Conservation (phyloP, 2,888 invertebrate genomes). For the Philereme vetulata region DNA sequence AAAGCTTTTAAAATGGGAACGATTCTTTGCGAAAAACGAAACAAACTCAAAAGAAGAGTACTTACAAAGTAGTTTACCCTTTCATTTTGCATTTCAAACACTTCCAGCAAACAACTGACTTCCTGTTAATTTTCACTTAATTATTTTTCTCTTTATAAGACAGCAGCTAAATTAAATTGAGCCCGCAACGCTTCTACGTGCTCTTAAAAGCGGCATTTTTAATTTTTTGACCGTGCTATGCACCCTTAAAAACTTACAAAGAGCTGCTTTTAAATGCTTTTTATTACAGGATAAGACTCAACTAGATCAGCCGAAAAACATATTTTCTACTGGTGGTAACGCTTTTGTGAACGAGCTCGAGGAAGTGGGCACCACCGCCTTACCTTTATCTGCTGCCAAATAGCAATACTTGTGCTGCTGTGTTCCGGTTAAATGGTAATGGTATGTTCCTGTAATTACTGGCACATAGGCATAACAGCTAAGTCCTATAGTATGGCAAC, state of each 20-base stretch:
- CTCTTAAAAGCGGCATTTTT: conserved; percentile 41
- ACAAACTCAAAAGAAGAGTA: not conserved
- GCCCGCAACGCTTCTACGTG: conserved; percentile 41
- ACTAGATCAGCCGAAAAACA: not conserved
- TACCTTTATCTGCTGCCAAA: too few relatives aligned
- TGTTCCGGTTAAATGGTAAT: too few relatives aligned
- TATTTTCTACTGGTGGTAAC: too few relatives aligned
- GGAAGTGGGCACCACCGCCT: too few relatives aligned
- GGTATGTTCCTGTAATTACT: too few relatives aligned
- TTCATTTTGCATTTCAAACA: conserved; percentile 18
- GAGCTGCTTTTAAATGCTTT: conserved; percentile 17
- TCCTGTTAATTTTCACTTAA: conserved; percentile 49
- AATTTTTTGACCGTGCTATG: conserved; percentile 44
- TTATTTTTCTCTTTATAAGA: conserved; percentile 47
- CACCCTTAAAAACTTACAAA: conserved; percentile 42
- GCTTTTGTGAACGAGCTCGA: too few relatives aligned
- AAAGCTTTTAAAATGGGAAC: not conserved
- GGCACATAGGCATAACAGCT: too few relatives aligned
- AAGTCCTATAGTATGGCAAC: too few relatives aligned
- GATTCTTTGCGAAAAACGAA: not conserved
- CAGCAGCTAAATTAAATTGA: conserved; percentile 49
- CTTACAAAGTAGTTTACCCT: conserved; percentile 1
- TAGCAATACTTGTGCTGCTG: too few relatives aligned
- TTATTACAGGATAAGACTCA: conserved; percentile 13
- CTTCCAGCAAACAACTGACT: conserved; percentile 20